Conservation (phyloP, 1,140 invertebrate genomes). For the Drosophila ogumai region DNA sequence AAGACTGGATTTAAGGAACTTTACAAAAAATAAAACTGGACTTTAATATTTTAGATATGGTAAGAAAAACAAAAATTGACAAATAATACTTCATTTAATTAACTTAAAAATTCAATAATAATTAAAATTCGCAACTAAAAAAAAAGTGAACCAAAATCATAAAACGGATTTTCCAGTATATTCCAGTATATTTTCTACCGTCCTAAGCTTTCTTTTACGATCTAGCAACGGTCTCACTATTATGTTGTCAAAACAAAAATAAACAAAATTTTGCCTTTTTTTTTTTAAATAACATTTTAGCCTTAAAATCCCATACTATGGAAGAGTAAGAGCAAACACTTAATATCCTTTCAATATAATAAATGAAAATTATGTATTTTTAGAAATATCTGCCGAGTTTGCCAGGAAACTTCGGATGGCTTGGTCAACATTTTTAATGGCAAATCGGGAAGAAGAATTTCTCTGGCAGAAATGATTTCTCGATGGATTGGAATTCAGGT, state of each 20-base stretch:
- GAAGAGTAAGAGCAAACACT: background rate
- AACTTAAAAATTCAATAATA: no score
- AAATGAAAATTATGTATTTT: background rate
- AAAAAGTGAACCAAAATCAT: background rate
- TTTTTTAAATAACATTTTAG: no score
- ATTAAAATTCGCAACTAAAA: no score
- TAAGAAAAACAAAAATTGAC: background rate
- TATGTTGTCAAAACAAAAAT: no score
- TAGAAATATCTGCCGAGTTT: slow-evolving; percentile 2
- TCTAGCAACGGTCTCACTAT: background rate
- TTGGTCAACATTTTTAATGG: background rate
- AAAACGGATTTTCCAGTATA: background rate
- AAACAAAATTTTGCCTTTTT: no score
- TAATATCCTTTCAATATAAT: background rate
- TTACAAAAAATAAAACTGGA: background rate
- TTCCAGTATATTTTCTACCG: background rate
- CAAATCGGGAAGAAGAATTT: background rate
- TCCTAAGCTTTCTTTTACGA: no score
- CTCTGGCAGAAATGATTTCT: background rate
- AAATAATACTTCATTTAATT: background rate
- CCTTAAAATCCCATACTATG: background rate
- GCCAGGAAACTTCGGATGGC: background rate
- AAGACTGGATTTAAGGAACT: background rate
- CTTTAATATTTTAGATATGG: no score
- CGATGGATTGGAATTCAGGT: background rate